Evolutionary conservation across 2,113 vertebrate genomes (phyloP), one percentile per base, ranked within the genome.

Genomic region (Triplophysa tibetana): DNA sequence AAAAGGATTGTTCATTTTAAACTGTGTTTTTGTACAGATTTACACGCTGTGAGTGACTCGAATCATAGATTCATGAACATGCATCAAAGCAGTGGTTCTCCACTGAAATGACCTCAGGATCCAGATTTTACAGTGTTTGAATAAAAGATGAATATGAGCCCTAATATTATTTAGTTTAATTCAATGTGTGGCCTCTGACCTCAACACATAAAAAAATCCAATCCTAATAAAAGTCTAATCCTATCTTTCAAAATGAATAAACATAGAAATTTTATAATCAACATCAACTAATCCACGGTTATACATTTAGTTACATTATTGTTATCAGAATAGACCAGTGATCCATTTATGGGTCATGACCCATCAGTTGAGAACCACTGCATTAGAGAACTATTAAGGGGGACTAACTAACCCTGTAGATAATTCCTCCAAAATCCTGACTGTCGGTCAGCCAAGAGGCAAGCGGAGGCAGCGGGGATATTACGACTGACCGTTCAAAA

Each of bases 11-110:
- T 84, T 84, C 66, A 80, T 83, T 62, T 84, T 79, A 83, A 80
- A 93, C 93, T 94, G 94, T 87, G 89, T 86, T 94, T 95, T 95
- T 92, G 86, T 95, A 95, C 93, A 96, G 93, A 93, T 94, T 92
- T 96, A 94, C 95, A 95, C 94, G 97, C 92, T 1, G 24, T 24
- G 62, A 94, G 89, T 81, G 85, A 94, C 91, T 94, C 92, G 92
- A 92, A 90, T 93, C 89, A 93, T n/a, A n/a, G n/a, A n/a, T 94
- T 88, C 93, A 94, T 90, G 93, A 91, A 94, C 91, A 93, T 92
- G 92, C 86, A 76, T 84, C 88, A 93, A 94, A 95, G 93, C 93
- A 94, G 92, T 92, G 92, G 92, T n/a, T 58, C 54, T 58, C 19
- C 10, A 21, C 54, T 58, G 54, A n/a, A n/a, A 19, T 58, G 8